Evolutionary conservation across 2,113 vertebrate species (phyloP), one percentile per base, ranked within the genome.

Genomic region (Canis aureus): DNA sequence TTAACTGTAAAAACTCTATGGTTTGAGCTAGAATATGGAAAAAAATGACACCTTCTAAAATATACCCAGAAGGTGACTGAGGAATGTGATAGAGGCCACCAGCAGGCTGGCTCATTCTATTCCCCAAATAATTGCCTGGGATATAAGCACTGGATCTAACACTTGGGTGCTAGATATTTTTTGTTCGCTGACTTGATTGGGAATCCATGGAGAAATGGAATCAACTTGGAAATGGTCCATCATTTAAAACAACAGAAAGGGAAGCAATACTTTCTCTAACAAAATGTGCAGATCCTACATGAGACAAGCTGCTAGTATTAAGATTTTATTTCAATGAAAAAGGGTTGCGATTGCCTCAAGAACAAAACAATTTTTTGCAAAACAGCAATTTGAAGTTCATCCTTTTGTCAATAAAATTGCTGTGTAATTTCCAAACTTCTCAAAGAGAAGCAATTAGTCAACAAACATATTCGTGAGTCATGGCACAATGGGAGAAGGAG

Each of bases 321-420:
- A 95, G 89, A 76, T 73, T 98, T 43, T 60, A n/a, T 97, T 84
- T 94, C 84, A 91, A 3, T 53, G 69, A 71, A 69, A 86, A 83
- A 84, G n/a, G 6, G 69, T 60, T 92, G 59, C 89, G 53, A 38
- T 80, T 78, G 80, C 83, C 74, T 96, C 20, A 74, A 38, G 69
- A 97, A 89, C 29, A 86, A 82, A 88, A 60, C 73, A 55, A 66
- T 9, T 95, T 82, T 83, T 25, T 60, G 29, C 49, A 69, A 87
- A 93, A 96, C 2, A 23, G 94, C 83, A 87, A 96, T 92, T 51
- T 60, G 49, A 82, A 89, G 87, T 96, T 89, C 89, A 66, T 90
- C 19, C 74, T 91, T 93, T 96, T 97, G 89, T 96, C 90, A 93
- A 95, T 59, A 89, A 94, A 97, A 97, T 38, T 89, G 74, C 80